Percentiles rank a stretch among this genome's conserved stretches.
These are phyloP conservation scores for Platycnemis pennipes DNA, from an alignment of 2,888 invertebrate species.

Conservation along the genomic window DNA sequence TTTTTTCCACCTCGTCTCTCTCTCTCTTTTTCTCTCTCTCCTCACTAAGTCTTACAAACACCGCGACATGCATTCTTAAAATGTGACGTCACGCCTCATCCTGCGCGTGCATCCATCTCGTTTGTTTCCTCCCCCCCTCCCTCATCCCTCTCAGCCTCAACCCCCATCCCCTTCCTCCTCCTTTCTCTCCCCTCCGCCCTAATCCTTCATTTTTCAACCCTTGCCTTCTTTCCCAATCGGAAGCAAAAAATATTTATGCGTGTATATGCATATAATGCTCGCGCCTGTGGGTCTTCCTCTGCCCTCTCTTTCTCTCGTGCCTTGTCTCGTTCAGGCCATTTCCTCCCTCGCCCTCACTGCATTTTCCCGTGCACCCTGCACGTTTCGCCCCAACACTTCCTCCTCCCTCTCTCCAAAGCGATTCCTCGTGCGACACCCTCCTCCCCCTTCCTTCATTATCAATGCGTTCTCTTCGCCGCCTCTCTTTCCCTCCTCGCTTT, in stretches of 20 bases:
- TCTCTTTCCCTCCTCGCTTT: not conserved
- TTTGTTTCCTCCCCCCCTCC: not conserved
- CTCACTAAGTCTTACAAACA: slow-evolving; percentile 41
- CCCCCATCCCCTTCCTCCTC: not conserved
- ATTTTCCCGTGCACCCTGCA: slow-evolving; percentile 22
- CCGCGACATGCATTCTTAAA: slow-evolving; percentile 56
- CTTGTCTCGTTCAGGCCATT: not conserved
- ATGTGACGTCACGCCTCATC: slow-evolving; percentile 49
- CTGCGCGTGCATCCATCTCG: slow-evolving; percentile 46
- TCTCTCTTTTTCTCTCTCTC: not conserved
- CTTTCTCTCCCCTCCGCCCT: not conserved
- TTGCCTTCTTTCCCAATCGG: not conserved
- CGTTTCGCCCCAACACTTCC: not conserved
- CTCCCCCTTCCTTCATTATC: not conserved
- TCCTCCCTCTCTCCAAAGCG: not conserved
- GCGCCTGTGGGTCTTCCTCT: not conserved
- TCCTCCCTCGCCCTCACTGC: not conserved
- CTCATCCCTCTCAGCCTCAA: too few relatives aligned
- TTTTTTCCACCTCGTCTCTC: not conserved
- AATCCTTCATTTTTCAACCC: too few relatives aligned
- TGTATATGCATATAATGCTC: slow-evolving; percentile 19
- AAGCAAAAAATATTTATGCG: not conserved
- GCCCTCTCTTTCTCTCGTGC: not conserved
- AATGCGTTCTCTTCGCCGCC: not conserved
- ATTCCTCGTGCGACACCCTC: not conserved